Evolutionary conservation across 2,888 invertebrate species (phyloP), one percentile per base, ranked within the genome.

Genomic region (Ernsta delagoae): DNA sequence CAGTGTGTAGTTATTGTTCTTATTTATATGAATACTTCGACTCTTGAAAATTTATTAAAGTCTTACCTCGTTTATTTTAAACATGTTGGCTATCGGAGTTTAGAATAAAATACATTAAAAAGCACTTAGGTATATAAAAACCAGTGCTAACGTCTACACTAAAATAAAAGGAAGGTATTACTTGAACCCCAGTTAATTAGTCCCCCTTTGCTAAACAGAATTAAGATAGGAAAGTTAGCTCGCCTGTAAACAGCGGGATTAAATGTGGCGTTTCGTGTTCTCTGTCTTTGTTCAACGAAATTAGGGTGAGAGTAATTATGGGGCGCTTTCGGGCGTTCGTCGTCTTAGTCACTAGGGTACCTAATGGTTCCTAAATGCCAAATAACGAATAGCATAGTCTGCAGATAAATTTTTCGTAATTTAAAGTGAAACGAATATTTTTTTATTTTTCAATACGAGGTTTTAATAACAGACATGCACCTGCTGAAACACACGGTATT

Each of bases 301-400:
- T 67, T 62, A 59, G 66, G 70, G 70, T 62, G 59, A 61, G 39
- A 54, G 57, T 67, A 67, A 67, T 65, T 71, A 71, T 54, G 68
- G 56, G 54, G 54, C 57, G 45, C 59, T 70, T 60, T 60, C 41
- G 60, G 66, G 60, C 53, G 60, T 16, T 60, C 48, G 59, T 53
- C 59, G 34, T 54, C 41, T 53, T 60, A 43, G 60, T 34, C 39
- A 43, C 66, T 31, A 36, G 43, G n/a, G 41, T 45, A 43, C 50
- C 50, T 41, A 41, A 41, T n/a, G n/a, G n/a, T n/a, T n/a, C n/a
- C n/a, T n/a, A n/a, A n/a, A n/a, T n/a, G n/a, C n/a, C n/a, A n/a
- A n/a, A n/a, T n/a, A n/a, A n/a, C n/a, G n/a, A n/a, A n/a, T n/a
- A n/a, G n/a, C n/a, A n/a, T n/a, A n/a, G 24, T 24, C 24, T 24